phyloP scores from a whole-genome alignment of 2,888 invertebrate genomes.

The Salticus scenicus region DNA sequence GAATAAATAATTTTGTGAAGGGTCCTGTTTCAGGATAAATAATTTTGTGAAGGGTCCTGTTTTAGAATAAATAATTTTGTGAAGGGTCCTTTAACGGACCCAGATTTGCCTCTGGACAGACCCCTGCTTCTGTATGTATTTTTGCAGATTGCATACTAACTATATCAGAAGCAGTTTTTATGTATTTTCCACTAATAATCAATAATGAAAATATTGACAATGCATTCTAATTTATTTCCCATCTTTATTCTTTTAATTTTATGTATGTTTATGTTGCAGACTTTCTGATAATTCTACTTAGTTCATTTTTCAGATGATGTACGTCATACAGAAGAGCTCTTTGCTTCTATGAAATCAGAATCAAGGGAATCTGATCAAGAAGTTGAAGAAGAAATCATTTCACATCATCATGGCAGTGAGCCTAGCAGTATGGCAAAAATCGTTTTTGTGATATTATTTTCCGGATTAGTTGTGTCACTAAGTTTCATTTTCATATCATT shows the following conservation, averaged over 20 bases:
- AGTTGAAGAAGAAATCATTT: constrained; percentile 64
- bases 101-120: too few relatives aligned
- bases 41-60: too few relatives aligned
- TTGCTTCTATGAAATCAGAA: constrained; percentile 19
- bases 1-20: too few relatives aligned
- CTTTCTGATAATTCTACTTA: constrained; percentile 55
- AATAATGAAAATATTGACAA: too few relatives aligned
- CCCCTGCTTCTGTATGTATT: too few relatives aligned
- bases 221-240: too few relatives aligned
- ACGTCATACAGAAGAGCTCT: constrained; percentile 31
- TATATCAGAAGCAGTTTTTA: too few relatives aligned
- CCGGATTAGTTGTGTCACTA: constrained; percentile 83
- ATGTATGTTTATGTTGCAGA: neutral
- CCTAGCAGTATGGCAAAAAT: constrained; percentile 88
- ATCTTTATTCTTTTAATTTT: neutral
- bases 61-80: too few relatives aligned
- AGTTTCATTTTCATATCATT: constrained; percentile 81
- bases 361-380: constrained; percentile 60
- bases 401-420: constrained; percentile 78
- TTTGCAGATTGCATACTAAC: too few relatives aligned
- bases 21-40: too few relatives aligned
- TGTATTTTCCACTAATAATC: too few relatives aligned
- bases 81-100: too few relatives aligned
- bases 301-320: constrained; percentile 67
- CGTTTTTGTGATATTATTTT: constrained; percentile 85